Conservation (phyloP, 1,140 invertebrate species). For the Contarinia nasturtii region DNA sequence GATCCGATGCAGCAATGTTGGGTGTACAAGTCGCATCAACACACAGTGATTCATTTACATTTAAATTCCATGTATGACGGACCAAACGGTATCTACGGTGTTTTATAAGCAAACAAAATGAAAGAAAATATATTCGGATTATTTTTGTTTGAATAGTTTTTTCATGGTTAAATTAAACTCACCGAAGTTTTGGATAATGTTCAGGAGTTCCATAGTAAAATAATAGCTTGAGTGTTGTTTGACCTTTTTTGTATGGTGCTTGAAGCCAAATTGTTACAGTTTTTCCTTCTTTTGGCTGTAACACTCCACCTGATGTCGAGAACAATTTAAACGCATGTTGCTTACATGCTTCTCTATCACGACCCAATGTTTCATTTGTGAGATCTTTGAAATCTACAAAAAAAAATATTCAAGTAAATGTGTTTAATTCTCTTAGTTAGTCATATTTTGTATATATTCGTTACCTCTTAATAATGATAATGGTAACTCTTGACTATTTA, state of each 20-base stretch:
- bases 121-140: conserved; percentile 3
- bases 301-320: conserved; percentile 15
- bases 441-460: not conserved
- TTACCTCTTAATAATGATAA: conserved; percentile 20
- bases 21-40: conserved; percentile 31
- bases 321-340: conserved; percentile 29
- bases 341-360: conserved; percentile 26
- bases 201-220: conserved; percentile 50
- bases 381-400: conserved; percentile 12
- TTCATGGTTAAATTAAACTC: conserved; percentile 10
- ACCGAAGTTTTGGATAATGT: conserved; percentile 24
- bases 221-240: conserved; percentile 40
- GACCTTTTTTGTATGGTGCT: conserved; percentile 40
- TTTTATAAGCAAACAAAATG: not conserved
- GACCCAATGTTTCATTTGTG: conserved; percentile 20
- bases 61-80: conserved; percentile 45
- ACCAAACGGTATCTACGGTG: conserved; percentile 39
- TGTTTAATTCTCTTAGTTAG: conserved; percentile 7
- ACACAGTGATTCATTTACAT: conserved; percentile 44
- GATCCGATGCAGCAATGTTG: conserved; percentile 25
- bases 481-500: conserved; percentile 19
- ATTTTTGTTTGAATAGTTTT: not conserved
- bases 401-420: conserved; percentile 1
- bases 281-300: conserved; percentile 34
- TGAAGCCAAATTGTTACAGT: conserved; percentile 43